Percentiles rank a stretch among this genome's conserved stretches.
These are phyloP conservation scores for Lacerta viridis DNA, from an alignment of 2,797 vertebrate species.

Conservation along the genomic window DNA sequence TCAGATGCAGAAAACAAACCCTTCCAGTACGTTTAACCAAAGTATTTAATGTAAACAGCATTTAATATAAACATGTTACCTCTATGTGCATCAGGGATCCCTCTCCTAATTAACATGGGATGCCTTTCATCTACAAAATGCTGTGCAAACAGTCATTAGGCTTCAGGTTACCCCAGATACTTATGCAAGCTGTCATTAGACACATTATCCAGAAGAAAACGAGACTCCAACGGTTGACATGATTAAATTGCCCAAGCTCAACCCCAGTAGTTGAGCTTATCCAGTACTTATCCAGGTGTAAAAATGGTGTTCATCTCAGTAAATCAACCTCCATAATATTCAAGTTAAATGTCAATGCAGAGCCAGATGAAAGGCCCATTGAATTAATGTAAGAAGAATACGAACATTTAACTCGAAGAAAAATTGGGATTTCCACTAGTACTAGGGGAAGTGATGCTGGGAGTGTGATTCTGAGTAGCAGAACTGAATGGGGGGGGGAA, in stretches of 20 bases:
- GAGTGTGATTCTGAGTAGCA: no score
- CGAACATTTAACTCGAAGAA: not conserved
- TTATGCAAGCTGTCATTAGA: not conserved
- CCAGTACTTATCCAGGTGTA: not conserved
- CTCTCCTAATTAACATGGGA: slow-evolving; percentile 11
- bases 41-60: not conserved
- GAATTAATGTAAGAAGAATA: not conserved
- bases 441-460: no score
- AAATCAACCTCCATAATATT: not conserved
- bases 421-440: no score
- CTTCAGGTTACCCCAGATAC: not conserved
- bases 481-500: no score
- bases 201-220: slow-evolving; percentile 15
- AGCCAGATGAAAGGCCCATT: not conserved
- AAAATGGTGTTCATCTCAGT: not conserved
- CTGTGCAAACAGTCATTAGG: slow-evolving; percentile 10
- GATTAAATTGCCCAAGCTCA: not conserved
- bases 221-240: slow-evolving; percentile 1
- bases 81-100: not conserved
- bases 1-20: not conserved
- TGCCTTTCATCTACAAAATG: slow-evolving; percentile 26
- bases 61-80: not conserved
- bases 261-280: not conserved
- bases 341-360: not conserved
- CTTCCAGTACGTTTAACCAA: not conserved